These are phyloP conservation scores for Garra rufa DNA, from an alignment of 2,113 vertebrate species.

Conservation along the genomic window DNA sequence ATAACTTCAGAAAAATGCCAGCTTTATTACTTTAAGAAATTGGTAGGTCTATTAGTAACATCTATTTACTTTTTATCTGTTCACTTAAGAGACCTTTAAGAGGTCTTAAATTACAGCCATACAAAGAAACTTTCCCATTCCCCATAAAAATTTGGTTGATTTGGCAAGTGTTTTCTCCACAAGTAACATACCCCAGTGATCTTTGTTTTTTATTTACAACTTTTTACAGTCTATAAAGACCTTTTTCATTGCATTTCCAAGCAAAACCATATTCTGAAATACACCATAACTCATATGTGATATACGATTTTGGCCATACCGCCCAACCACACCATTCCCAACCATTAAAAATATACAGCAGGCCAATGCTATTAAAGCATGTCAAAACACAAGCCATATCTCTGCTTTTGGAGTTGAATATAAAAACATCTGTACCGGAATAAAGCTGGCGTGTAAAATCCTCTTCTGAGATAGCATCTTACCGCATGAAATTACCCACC, in stretches of 20 bases:
- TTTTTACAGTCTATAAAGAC: neutral
- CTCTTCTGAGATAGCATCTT: constrained; percentile 14
- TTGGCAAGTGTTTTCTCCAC: no score
- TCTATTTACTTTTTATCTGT: no score
- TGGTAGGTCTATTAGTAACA: no score
- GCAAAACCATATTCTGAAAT: neutral
- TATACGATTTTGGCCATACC: neutral
- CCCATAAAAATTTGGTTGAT: no score
- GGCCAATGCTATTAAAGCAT: neutral
- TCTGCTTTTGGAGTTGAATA: neutral
- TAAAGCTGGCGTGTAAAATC: neutral
- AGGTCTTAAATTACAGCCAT: no score
- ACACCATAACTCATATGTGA: neutral
- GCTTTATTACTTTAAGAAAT: no score
- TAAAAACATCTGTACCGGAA: neutral
- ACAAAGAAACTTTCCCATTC: no score
- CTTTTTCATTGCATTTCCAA: neutral
- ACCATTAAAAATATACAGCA: neutral
- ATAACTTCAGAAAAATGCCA: no score
- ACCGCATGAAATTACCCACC: neutral
- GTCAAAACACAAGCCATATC: constrained; percentile 4
- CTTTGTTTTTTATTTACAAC: neutral
- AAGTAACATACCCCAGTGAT: neutral
- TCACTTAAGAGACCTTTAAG: no score
- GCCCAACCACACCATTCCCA: neutral